These are phyloP conservation scores for Leucopternis melanops DNA, from an alignment of 2,113 vertebrate genomes.

Conservation along the genomic window DNA sequence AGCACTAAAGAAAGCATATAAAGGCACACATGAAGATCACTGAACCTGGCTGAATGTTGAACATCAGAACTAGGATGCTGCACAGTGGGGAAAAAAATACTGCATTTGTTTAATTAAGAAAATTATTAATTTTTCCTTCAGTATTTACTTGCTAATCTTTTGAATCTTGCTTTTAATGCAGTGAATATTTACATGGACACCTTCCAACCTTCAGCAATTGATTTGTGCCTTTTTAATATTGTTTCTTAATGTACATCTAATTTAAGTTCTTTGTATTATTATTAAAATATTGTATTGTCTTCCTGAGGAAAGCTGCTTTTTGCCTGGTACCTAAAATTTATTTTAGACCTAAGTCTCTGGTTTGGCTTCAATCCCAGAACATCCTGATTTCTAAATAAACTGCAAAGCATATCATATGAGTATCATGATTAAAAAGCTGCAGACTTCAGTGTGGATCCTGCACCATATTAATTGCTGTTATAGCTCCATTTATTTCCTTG, in stretches of 20 bases:
- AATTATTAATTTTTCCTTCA: not conserved
- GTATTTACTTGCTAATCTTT: not conserved
- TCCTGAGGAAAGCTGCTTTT: slow-evolving; percentile 18
- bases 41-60: not conserved
- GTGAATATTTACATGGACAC: not conserved
- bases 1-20: not conserved
- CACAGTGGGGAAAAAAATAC: not conserved
- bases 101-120: not conserved
- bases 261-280: not conserved
- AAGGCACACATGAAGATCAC: not conserved
- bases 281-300: not conserved
- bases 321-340: not conserved
- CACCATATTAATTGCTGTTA: not conserved
- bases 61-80: not conserved
- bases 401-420: slow-evolving; percentile 15
- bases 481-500: not conserved
- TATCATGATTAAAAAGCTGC: slow-evolving; percentile 17
- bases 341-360: slow-evolving; percentile 15
- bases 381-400: slow-evolving; percentile 17
- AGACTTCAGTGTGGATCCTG: not conserved
- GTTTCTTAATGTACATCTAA: not conserved
- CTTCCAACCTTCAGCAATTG: not conserved
- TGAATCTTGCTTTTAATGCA: not conserved
- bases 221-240: not conserved
- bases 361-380: slow-evolving; percentile 49